Evolutionary conservation across 1,140 invertebrate species (phyloP).

Genomic region (Lepidostoma basale): DNA sequence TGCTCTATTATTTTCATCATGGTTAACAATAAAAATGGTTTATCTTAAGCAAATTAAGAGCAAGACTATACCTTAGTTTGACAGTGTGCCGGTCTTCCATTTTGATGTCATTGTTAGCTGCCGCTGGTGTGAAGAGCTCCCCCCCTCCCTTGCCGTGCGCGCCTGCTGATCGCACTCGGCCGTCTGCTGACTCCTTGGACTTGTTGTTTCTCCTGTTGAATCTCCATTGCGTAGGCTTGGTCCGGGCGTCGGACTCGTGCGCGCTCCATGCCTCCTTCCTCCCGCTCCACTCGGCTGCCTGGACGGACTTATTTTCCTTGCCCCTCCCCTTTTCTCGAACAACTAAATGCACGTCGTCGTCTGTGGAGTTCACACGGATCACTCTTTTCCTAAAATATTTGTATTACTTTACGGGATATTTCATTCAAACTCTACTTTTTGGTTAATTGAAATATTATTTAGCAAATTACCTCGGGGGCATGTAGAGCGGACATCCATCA

Average conservation of each 20-base stretch:
- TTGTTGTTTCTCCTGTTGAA: constrained; percentile 71
- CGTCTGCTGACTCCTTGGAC: constrained; percentile 51
- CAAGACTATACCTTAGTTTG: constrained; percentile 53
- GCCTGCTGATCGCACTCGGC: constrained; percentile 20
- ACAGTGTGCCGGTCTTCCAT: constrained; percentile 57
- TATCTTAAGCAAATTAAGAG: too few relatives aligned
- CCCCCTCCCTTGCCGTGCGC: constrained; percentile 36
- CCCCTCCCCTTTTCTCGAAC: constrained; percentile 67
- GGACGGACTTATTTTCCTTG: constrained; percentile 72
- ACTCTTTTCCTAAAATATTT: constrained; percentile 70
- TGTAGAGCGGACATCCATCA: constrained; percentile 80
- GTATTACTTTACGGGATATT: constrained; percentile 47
- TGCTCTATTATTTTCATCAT: too few relatives aligned
- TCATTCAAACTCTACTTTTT: constrained; percentile 40
- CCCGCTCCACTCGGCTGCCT: constrained; percentile 72
- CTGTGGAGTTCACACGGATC: constrained; percentile 74
- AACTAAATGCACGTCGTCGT: constrained; percentile 72
- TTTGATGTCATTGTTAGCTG: constrained; percentile 58
- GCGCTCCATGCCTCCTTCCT: constrained; percentile 80
- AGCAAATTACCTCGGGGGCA: constrained; percentile 67
- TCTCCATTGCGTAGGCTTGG: constrained; percentile 72
- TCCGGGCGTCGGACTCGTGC: constrained; percentile 64
- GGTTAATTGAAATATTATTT: not conserved
- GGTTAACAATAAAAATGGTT: too few relatives aligned
- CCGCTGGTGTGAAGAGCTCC: constrained; percentile 54